phyloP scores from a whole-genome alignment of 2,797 vertebrate species.

The Arctocebus calabarensis region DNA sequence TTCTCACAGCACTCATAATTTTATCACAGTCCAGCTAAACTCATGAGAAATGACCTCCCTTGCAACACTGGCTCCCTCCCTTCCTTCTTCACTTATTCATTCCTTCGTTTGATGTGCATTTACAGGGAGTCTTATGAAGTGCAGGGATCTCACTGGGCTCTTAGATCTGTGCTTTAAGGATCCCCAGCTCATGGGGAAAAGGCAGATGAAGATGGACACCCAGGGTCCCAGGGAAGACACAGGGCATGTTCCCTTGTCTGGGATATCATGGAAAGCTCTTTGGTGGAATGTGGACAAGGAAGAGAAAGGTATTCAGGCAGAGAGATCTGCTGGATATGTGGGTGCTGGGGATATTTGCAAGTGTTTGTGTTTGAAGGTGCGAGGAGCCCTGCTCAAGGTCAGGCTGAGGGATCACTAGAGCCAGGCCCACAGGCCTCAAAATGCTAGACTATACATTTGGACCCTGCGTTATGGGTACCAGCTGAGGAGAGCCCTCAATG shows the following conservation, averaged over 20 bases:
- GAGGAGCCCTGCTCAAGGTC: background rate
- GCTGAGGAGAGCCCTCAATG: background rate
- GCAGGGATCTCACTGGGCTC: background rate
- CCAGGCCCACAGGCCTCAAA: background rate
- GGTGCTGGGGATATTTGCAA: background rate
- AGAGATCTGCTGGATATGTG: background rate
- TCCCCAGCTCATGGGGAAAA: background rate
- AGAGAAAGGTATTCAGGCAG: background rate
- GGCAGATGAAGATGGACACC: background rate
- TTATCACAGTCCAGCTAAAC: background rate
- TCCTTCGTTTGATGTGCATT: background rate
- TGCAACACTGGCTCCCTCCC: background rate
- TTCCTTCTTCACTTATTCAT: background rate
- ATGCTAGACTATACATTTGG: background rate
- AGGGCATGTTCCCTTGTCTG: background rate
- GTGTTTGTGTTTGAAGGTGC: background rate
- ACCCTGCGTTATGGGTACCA: background rate
- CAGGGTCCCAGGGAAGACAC: background rate
- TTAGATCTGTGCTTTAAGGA: background rate
- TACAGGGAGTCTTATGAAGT: background rate
- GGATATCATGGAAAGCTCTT: slow-evolving; percentile 16
- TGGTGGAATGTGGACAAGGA: background rate
- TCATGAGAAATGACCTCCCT: background rate
- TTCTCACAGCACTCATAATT: background rate
- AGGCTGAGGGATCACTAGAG: background rate